Evolutionary conservation across 1,140 invertebrate species (phyloP).

Genomic region (Trichoplusia ni): DNA sequence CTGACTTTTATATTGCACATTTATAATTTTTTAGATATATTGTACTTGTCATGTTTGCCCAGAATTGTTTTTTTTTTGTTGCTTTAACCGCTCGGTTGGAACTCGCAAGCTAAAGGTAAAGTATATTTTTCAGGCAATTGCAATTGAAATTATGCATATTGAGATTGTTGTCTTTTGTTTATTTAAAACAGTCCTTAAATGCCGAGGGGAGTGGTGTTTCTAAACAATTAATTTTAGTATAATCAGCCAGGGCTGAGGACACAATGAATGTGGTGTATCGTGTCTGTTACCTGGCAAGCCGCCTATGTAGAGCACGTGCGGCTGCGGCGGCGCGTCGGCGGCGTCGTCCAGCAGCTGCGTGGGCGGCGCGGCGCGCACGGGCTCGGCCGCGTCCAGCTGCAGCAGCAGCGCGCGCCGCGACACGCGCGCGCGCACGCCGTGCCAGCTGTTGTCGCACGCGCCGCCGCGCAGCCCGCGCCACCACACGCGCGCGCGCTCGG

Average conservation of each 20-base stretch:
- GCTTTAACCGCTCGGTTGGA: too few relatives aligned
- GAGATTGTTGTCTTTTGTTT: too few relatives aligned
- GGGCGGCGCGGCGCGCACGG: slow-evolving; percentile 3
- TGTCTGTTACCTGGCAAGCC: slow-evolving; percentile 89
- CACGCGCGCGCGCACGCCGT: slow-evolving; percentile 89
- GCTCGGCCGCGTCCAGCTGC: slow-evolving; percentile 84
- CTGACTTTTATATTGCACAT: not conserved
- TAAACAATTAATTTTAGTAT: too few relatives aligned
- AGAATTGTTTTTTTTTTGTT: too few relatives aligned
- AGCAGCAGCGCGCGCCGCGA: slow-evolving; percentile 85
- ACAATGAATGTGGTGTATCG: not conserved
- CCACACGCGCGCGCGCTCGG: not conserved
- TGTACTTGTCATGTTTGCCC: too few relatives aligned
- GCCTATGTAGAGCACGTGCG: slow-evolving; percentile 89
- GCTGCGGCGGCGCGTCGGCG: slow-evolving; percentile 50
- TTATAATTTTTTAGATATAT: too few relatives aligned
- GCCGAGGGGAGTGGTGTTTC: too few relatives aligned
- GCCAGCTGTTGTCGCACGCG: slow-evolving; percentile 93
- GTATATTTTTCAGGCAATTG: too few relatives aligned
- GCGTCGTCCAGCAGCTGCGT: slow-evolving; percentile 26
- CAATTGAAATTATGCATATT: too few relatives aligned
- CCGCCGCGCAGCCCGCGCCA: slow-evolving; percentile 31
- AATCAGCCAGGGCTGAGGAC: too few relatives aligned
- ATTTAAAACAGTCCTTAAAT: too few relatives aligned
- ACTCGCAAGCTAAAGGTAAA: too few relatives aligned